A percentile compares a stretch with the other conserved stretches of the same genome.
phyloP scores from a whole-genome alignment of 2,113 vertebrate genomes.

The Cyprinodon variegatus region DNA sequence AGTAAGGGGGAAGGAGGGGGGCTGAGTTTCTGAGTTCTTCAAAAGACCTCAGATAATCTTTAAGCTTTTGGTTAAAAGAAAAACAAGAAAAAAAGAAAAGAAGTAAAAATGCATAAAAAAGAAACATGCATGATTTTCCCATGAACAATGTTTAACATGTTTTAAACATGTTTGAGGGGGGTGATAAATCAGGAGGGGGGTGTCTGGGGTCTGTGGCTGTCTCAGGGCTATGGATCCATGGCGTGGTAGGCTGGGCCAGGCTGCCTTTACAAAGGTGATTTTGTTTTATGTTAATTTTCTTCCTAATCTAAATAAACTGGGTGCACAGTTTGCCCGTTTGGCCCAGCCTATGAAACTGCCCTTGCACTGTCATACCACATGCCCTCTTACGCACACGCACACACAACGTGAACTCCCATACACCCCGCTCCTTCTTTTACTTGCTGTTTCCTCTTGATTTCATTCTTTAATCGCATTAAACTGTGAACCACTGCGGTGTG shows the following conservation, averaged over 20 bases:
- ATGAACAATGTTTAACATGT: slow-evolving; percentile 94
- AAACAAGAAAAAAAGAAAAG: slow-evolving; percentile 43
- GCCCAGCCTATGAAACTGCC: slow-evolving; percentile 54
- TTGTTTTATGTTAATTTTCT: slow-evolving; percentile 74
- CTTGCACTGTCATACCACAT: slow-evolving; percentile 53
- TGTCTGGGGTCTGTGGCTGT: slow-evolving; percentile 28
- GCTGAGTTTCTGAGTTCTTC: slow-evolving; percentile 27
- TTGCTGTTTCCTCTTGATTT: slow-evolving; percentile 76
- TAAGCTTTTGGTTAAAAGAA: slow-evolving; percentile 69
- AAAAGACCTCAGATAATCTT: slow-evolving; percentile 65
- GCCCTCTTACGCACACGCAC: slow-evolving; percentile 22
- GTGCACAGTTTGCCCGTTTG: slow-evolving; percentile 26
- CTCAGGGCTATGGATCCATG: slow-evolving; percentile 44
- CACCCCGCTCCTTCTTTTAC: slow-evolving; percentile 68
- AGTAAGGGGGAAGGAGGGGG: slow-evolving; percentile 3
- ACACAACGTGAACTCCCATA: slow-evolving; percentile 32
- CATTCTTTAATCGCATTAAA: slow-evolving; percentile 78
- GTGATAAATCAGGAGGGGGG: slow-evolving; percentile 38
- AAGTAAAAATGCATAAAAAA: slow-evolving; percentile 67
- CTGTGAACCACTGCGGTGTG: slow-evolving; percentile 78
- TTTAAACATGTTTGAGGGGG: slow-evolving; percentile 85
- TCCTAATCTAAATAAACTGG: slow-evolving; percentile 61
- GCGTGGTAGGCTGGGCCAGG: slow-evolving; percentile 55
- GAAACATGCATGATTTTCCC: slow-evolving; percentile 92
- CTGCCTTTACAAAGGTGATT: slow-evolving; percentile 52